These are phyloP conservation scores for Erethizon dorsatum DNA, from an alignment of 2,797 vertebrate species.

Conservation along the genomic window DNA sequence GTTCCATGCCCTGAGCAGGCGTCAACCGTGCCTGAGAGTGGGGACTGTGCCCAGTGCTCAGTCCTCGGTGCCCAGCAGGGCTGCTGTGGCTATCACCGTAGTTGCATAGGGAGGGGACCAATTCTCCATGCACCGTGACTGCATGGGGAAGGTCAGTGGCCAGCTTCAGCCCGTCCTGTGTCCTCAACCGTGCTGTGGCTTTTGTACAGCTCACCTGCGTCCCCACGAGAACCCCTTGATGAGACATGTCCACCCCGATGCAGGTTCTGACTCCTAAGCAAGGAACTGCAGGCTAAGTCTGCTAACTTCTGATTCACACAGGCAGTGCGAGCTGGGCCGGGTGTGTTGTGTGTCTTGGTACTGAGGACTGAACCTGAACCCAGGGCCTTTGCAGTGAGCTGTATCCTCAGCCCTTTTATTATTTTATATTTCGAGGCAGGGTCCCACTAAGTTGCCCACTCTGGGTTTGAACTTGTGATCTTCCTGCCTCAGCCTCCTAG, in stretches of 20 bases:
- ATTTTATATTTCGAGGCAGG: not conserved
- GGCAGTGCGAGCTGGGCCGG: accelerated
- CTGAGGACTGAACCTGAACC: not conserved
- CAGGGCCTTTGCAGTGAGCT: not conserved
- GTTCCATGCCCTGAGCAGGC: accelerated
- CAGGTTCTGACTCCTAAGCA: not conserved
- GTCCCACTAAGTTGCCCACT: not conserved
- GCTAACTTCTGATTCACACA: accelerated
- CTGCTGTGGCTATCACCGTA: accelerated
- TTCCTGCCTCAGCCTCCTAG: not conserved
- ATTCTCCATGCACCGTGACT: not conserved
- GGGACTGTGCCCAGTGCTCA: too few relatives aligned
- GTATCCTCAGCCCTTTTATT: not conserved
- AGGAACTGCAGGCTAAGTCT: not conserved
- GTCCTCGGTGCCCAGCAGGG: too few relatives aligned
- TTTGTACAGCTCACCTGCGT: accelerated
- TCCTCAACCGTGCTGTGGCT: accelerated
- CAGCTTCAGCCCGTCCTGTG: too few relatives aligned
- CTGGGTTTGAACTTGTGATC: not conserved
- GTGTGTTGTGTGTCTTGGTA: not conserved
- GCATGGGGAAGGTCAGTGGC: not conserved
- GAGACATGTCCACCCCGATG: accelerated
- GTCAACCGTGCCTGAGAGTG: accelerated
- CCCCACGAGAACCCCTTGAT: not conserved
- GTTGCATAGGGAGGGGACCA: not conserved